Base-by-base conservation (phyloP, 2,797 vertebrate species). In the Acrocephalus scirpaceus region DNA sequence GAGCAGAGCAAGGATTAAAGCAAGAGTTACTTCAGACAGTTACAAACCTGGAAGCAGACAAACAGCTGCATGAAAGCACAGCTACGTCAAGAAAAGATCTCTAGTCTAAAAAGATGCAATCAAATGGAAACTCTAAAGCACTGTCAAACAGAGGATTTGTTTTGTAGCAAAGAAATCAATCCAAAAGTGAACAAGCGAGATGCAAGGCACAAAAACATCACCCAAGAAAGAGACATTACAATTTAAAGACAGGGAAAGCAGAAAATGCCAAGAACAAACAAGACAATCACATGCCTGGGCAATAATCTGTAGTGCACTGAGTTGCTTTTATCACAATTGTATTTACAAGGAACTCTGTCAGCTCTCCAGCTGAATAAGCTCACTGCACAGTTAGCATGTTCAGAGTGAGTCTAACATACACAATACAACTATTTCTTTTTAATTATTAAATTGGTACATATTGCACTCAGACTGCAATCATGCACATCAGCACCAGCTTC, bases 31-130 rank as follows among this genome's bases (percentile, higher is more conserved):
- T 88, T 79, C 7, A 13, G 65, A 90, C 19, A 38, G 45, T 77
- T 74, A 88, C 72, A 92, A 96, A 90, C 80, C 51, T 61, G 69
- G 73, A 95, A 92, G 57, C 74, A 95, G 34, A 86, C 58, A 83
- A 88, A 90, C 64, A 95, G 74, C 1, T 93, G 70, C 42, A 92
- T 62, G 27, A 86, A 89, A 95, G 77, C 17, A 0, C 13, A 84
- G 90, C 5, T 12, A 23, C 30, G 69, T 77, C 86, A 93, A 93
- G 51, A 84, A 93, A 69, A 1, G 0, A 54, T 32, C 44, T 56
- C 32, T 48, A 71, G 50, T 47, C 48, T 66, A 56, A 86, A 92
- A 48, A 78, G 47, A 84, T 36, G 67, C 58, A 96, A 58, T 62
- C 74, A 89, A 65, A 90, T 58, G 53, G 58, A 82, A 95, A 78